Base-by-base conservation (phyloP, 2,797 vertebrate genomes). In the Gallinago stenura region DNA sequence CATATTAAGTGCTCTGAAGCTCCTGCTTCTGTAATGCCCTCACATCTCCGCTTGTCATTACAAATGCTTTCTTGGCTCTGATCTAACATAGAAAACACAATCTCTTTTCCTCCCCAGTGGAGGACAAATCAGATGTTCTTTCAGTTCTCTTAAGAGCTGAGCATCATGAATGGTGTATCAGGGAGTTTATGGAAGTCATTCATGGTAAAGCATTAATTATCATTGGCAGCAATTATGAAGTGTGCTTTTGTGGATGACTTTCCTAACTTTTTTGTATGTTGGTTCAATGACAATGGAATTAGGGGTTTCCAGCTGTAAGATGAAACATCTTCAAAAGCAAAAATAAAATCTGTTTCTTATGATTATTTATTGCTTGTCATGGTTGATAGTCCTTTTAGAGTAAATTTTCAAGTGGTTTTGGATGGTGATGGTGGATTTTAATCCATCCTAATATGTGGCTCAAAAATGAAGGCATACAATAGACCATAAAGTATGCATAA, bases 311-410 rank as follows among this genome's bases (percentile, higher is more conserved):
- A 90, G 78, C 73, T 97, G 93, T 95, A 96, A 93, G 57, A 50
- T 93, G 81, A 93, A 95, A n/a, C 57, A 65, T 89, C 86, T 90
- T 86, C 82, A 82, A 93, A 87, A 19, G 64, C 35, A 87, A 77
- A 90, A 97, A 97, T 96, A 97, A 97, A 97, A 90, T 62, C n/a
- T 78, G 43, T 95, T 96, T 95, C 93, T 90, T 93, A 92, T 18
- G 26, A 41, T 66, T 89, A 91, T 85, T 86, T 90, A 39, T 70
- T 88, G 83, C 15, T 76, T 94, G 77, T 70, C 28, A 46, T 76
- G 66, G 35, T 70, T 93, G 81, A 30, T 57, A 80, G 54, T 87
- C 46, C 51, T 95, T 77, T 69, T 37, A 90, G 39, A 87, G 30
- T 62, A 46, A 81, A 16, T 39, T 39, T 39, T 39, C 39, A 39